Conservation (phyloP, 2,888 invertebrate genomes). For the Lobophora halterata region DNA sequence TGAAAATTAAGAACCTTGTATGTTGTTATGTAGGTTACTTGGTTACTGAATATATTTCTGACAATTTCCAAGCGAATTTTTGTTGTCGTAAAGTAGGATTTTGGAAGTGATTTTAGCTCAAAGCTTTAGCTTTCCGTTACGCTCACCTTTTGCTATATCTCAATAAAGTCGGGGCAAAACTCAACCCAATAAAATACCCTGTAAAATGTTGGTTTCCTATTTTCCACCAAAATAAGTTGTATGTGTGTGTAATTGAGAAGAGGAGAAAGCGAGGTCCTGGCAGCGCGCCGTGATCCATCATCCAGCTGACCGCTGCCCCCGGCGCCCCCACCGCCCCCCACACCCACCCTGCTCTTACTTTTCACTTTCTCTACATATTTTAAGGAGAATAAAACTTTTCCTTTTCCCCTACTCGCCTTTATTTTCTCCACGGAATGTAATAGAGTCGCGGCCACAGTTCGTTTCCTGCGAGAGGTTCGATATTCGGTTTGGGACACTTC, state of each 20-base stretch:
- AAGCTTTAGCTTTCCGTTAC: no score
- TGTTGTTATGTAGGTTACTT: no score
- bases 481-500: conserved; percentile 44
- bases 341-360: conserved; percentile 73
- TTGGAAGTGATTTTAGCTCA: no score
- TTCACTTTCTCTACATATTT: conserved; percentile 82
- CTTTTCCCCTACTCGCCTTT: conserved; percentile 62
- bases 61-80: no score
- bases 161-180: no score
- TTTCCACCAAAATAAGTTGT: conserved; percentile 32
- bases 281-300: conserved; percentile 77
- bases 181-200: conserved; percentile 24
- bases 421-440: conserved; percentile 63
- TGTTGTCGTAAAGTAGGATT: no score
- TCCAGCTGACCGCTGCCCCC: conserved; percentile 74
- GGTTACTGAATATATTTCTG: no score
- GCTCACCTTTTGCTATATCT: no score
- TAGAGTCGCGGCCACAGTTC: conserved; percentile 52
- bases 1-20: no score
- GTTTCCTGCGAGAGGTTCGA: conserved; percentile 47
- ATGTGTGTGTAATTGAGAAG: conserved; percentile 73
- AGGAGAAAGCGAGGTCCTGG: conserved; percentile 63
- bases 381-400: conserved; percentile 79
- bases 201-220: conserved; percentile 28
- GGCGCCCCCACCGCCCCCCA: no score